Base-by-base conservation (phyloP, 2,113 vertebrate species). In the Romanogobio albipinnatus region DNA sequence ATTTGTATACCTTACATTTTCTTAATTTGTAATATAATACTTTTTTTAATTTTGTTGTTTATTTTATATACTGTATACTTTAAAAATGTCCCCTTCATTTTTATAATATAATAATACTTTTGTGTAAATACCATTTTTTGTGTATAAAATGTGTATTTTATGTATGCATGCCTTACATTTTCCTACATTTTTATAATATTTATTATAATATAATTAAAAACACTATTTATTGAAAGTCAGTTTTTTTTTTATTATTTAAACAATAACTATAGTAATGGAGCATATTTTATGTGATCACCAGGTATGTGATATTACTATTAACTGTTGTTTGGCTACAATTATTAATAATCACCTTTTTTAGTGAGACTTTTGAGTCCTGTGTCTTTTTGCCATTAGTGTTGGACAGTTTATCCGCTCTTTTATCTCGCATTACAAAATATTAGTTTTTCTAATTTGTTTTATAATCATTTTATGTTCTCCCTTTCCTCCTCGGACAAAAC, bases 381-480 rank as follows among this genome's bases (percentile, higher is more conserved):
- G 29, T 36, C 62, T 33, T 39, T 36, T 10, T 68, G 1, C 8
- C 17, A 17, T 68, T 17, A 17, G 62, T 33, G 14, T 33, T 64
- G 24, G 24, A 29, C 24, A 11, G n/a, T n/a, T 5, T 7, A 39
- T 39, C n/a, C 29, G 3, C 45, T 15, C 71, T 5, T n/a, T 75
- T 29, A 47, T 45, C 71, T 74, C 71, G 1, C 11, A 51, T 51
- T 47, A 26, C 14, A 39, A 14, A 26, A 17, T 8, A 26, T 75
- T 15, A 9, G 8, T n/a, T 61, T 61, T 78, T 83, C 85, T 83
- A 82, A 29, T 29, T 77, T 83, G 89, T 45, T 81, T 87, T 76
- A 89, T 86, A 75, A 89, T 2, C 3, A 70, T n/a, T 70, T 19
- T 43, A 73, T 88, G 64, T n/a, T 24, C 78, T 68, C 47, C 26